phyloP scores from a whole-genome alignment of 2,888 invertebrate species.

The Conomelus anceps region DNA sequence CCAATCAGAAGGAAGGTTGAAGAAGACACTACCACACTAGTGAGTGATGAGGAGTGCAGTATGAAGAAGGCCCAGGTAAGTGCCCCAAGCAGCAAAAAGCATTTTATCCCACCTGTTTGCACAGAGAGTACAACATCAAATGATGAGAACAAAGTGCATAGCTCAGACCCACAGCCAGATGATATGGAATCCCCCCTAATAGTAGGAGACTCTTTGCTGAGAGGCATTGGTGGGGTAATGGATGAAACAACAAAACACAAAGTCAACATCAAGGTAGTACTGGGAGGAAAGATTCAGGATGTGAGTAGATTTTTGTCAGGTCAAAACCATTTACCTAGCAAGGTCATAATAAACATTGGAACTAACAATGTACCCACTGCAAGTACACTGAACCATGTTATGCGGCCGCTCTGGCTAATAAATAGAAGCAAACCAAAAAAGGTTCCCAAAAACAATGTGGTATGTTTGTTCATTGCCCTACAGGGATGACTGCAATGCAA shows the following conservation, averaged over 20 bases:
- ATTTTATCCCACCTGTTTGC: too few species aligned
- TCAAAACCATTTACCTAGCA: not conserved
- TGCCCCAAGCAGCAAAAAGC: too few species aligned
- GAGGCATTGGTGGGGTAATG: not conserved
- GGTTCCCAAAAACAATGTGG: not conserved
- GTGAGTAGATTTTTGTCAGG: not conserved
- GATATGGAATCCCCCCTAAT: too few species aligned
- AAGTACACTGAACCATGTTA: conserved; percentile 7
- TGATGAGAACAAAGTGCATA: too few species aligned
- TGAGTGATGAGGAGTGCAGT: too few species aligned
- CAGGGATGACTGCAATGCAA: not conserved
- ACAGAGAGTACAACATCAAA: too few species aligned
- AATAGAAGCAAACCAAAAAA: not conserved
- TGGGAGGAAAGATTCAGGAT: conserved; percentile 4
- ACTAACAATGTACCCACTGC: not conserved
- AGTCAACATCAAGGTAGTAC: not conserved
- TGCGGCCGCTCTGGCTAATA: not conserved
- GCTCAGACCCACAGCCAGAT: too few species aligned
- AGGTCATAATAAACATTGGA: not conserved
- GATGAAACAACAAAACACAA: not conserved
- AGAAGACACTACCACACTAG: not conserved
- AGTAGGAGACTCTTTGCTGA: not conserved
- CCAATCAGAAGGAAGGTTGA: not conserved
- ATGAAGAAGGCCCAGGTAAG: too few species aligned
- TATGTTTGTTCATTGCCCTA: not conserved